Evolutionary conservation across 2,888 invertebrate genomes (phyloP).

Genomic region (Aporophyla lueneburgensis): DNA sequence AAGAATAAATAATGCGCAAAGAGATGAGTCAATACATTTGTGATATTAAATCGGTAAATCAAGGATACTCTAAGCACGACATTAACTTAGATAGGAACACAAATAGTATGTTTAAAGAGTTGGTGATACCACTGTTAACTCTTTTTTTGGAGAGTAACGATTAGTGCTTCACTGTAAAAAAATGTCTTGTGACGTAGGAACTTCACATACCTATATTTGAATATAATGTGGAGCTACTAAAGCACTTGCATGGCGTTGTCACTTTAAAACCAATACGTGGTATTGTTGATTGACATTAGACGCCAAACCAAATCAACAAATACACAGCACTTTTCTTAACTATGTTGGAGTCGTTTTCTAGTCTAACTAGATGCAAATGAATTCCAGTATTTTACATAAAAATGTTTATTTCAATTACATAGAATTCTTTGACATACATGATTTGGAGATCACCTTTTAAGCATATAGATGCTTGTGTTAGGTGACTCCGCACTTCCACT

Average conservation of each 20-base stretch:
- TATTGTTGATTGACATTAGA: too few species aligned
- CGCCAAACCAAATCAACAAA: too few species aligned
- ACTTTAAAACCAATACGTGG: not conserved
- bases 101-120: constrained; percentile 59
- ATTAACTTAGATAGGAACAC: constrained; percentile 69
- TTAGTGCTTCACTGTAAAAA: not conserved
- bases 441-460: too few species aligned
- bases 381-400: not conserved
- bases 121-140: constrained; percentile 40
- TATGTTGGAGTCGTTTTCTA: too few species aligned
- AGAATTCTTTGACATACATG: too few species aligned
- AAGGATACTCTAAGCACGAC: constrained; percentile 74
- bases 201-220: not conserved
- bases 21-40: constrained; percentile 76
- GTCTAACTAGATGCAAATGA: not conserved
- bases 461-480: too few species aligned
- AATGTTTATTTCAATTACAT: too few species aligned
- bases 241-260: not conserved
- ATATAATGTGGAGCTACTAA: not conserved
- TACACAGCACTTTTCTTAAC: too few species aligned
- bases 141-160: not conserved
- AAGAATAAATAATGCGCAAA: constrained; percentile 39
- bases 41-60: constrained; percentile 79
- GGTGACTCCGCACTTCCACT: too few species aligned
- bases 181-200: not conserved